These are phyloP conservation scores for Dolomedes plantarius DNA, from an alignment of 2,888 invertebrate genomes.

Conservation along the genomic window DNA sequence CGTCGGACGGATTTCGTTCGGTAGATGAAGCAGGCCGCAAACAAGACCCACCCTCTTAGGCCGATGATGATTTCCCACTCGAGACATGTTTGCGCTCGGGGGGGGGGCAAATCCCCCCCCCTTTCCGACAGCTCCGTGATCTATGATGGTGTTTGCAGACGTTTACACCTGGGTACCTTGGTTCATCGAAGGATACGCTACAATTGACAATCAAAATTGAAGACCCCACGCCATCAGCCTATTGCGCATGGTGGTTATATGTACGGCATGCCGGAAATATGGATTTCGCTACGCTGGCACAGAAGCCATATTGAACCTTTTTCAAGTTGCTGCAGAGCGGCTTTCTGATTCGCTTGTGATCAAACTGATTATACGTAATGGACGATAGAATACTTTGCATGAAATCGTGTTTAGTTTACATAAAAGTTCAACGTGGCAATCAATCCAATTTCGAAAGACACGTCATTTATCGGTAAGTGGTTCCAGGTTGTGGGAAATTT, in stretches of 20 bases:
- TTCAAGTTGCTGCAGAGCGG: too few species aligned
- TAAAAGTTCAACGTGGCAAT: too few species aligned
- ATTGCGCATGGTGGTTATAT: too few species aligned
- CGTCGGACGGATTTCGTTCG: constrained; percentile 29
- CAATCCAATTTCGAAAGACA: too few species aligned
- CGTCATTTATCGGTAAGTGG: too few species aligned
- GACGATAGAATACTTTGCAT: too few species aligned
- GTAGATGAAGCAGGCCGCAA: constrained; percentile 28
- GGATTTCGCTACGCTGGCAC: too few species aligned
- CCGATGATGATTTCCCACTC: constrained; percentile 32
- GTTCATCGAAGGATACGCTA: constrained; percentile 3
- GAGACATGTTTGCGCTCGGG: constrained; percentile 32
- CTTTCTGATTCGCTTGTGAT: too few species aligned
- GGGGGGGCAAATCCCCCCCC: neutral
- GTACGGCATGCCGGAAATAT: neutral
- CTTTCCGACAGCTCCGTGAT: constrained; percentile 28
- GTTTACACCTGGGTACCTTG: constrained; percentile 32
- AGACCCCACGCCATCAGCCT: neutral
- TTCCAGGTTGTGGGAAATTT: too few species aligned
- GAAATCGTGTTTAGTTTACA: too few species aligned
- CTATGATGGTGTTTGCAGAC: constrained; percentile 40
- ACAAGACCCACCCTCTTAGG: constrained; percentile 34
- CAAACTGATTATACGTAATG: too few species aligned
- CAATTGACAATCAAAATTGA: neutral
- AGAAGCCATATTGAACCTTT: too few species aligned